Conservation (phyloP, 2,113 vertebrate species). For the Micromys minutus region DNA sequence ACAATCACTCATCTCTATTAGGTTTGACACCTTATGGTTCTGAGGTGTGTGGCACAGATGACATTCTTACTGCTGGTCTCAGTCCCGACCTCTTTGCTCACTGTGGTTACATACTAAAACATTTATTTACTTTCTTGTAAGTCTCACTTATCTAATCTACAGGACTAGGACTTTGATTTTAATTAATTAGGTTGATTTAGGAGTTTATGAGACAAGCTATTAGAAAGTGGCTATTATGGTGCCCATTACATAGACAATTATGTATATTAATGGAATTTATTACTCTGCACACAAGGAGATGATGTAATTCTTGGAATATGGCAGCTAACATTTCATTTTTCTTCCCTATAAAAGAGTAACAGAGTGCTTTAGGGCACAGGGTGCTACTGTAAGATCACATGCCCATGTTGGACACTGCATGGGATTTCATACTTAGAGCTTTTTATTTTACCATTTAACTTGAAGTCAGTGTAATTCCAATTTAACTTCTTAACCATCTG, state of each 20-base stretch:
- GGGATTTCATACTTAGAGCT: not conserved
- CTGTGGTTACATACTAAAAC: not conserved
- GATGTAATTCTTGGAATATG: not conserved
- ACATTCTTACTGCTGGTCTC: not conserved
- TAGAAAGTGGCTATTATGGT: not conserved
- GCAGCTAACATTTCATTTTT: slow-evolving; percentile 11
- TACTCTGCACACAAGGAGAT: not conserved
- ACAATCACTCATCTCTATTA: not conserved
- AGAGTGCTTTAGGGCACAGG: not conserved
- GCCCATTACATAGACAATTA: not conserved
- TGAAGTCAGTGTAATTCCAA: slow-evolving; percentile 14
- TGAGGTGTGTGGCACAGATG: not conserved
- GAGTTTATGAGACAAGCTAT: not conserved
- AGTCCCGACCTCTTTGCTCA: not conserved
- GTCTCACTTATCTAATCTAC: not conserved
- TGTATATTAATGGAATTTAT: not conserved
- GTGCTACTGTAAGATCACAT: not conserved
- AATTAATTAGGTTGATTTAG: not conserved
- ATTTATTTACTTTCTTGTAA: not conserved
- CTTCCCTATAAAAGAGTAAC: not conserved
- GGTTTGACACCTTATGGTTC: not conserved
- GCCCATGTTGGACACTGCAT: not conserved
- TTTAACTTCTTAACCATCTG: not conserved
- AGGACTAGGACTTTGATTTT: not conserved
- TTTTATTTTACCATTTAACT: not conserved